Conservation (phyloP, 1,140 invertebrate species). For the Gryllus bimaculatus region DNA sequence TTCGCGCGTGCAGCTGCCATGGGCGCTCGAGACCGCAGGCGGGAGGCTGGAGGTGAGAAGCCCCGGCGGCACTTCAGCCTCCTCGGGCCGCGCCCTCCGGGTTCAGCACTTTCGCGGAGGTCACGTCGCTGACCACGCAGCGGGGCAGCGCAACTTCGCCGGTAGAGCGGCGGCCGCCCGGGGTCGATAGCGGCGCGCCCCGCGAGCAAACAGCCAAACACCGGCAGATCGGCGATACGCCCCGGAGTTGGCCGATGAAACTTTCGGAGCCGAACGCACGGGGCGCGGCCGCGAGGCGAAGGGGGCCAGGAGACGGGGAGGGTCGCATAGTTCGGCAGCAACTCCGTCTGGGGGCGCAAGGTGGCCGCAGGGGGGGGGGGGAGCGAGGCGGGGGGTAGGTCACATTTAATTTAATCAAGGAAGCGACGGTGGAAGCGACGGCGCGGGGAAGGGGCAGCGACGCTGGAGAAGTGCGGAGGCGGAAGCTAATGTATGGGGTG, state of each 20-base stretch:
- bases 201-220: conserved; percentile 2
- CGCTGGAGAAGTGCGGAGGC: no score
- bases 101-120: neutral
- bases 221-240: neutral
- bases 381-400: neutral
- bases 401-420: conserved; percentile 5
- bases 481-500: neutral
- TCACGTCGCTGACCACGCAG: neutral
- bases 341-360: neutral
- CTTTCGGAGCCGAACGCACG: neutral
- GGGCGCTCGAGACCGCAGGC: no score
- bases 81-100: neutral
- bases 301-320: no score
- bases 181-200: neutral
- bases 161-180: no score
- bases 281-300: no score
- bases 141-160: neutral
- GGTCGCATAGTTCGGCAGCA: neutral
- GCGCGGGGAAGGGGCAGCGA: neutral
- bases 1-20: neutral
- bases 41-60: no score
- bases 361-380: no score
- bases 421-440: neutral
- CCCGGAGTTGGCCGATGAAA: neutral
- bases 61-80: neutral